A percentile compares a stretch with the other conserved stretches of the same genome.
phyloP scores from a whole-genome alignment of 2,113 vertebrate genomes.

The Ginglymostoma cirratum region DNA sequence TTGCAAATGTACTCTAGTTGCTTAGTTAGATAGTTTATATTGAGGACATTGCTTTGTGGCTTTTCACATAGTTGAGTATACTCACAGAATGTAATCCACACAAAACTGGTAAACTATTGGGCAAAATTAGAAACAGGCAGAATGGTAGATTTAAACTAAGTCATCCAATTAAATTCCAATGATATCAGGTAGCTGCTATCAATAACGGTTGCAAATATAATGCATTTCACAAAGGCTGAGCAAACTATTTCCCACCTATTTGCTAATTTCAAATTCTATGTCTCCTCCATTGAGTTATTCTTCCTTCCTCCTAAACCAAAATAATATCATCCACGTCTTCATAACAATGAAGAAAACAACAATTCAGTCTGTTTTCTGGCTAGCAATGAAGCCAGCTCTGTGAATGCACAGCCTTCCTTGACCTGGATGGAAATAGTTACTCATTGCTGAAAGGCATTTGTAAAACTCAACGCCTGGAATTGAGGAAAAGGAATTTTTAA shows the following conservation, averaged over 20 bases:
- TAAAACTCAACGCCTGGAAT: background rate
- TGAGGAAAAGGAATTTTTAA: background rate
- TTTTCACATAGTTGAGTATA: background rate
- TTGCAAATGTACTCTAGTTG: background rate
- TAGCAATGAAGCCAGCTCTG: background rate
- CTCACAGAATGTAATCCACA: background rate
- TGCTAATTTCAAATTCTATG: background rate
- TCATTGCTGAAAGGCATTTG: background rate
- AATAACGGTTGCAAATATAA: background rate
- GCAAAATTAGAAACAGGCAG: background rate
- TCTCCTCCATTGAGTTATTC: background rate
- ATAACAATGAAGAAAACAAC: background rate
- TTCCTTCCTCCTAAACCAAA: background rate
- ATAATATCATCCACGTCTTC: background rate
- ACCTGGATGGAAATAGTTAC: background rate
- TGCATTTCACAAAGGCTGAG: background rate
- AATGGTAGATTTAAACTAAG: background rate
- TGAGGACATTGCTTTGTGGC: background rate
- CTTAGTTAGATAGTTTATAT: background rate
- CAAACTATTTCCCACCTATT: background rate
- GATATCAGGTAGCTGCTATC: background rate
- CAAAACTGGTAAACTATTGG: background rate
- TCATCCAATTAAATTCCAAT: background rate
- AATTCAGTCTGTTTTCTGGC: background rate
- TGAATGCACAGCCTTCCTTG: background rate